Evolutionary conservation across 2,797 vertebrate genomes (phyloP).

Genomic region (Sus cebifrons): DNA sequence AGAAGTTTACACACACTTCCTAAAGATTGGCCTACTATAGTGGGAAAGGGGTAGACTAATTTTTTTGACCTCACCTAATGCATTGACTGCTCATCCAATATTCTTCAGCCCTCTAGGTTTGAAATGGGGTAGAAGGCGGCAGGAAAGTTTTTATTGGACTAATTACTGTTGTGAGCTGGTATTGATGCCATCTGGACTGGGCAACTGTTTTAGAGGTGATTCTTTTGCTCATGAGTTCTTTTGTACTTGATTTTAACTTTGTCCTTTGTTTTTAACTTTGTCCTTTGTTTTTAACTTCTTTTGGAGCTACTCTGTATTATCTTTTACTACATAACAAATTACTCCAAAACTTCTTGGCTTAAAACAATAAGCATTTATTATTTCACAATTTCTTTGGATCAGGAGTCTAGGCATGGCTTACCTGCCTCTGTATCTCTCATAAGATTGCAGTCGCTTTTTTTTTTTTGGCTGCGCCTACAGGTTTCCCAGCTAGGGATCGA

Average conservation of each 20-base stretch:
- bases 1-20: background rate
- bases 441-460: background rate
- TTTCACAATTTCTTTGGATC: constrained; percentile 8
- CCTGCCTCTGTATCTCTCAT: background rate
- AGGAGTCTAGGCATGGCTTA: background rate
- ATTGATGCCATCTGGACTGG: background rate
- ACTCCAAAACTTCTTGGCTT: background rate
- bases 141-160: background rate
- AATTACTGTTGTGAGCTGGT: background rate
- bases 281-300: too few species aligned
- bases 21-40: background rate
- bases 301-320: background rate
- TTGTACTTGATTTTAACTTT: background rate
- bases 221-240: background rate
- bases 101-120: background rate
- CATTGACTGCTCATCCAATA: background rate
- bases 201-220: background rate
- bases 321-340: background rate
- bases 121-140: background rate
- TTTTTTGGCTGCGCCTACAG: too few species aligned
- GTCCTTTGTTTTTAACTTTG: too few species aligned
- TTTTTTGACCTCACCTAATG: background rate
- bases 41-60: background rate
- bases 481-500: too few species aligned
- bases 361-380: background rate